Conservation (phyloP, 2,888 invertebrate genomes). For the Thereva unica region DNA sequence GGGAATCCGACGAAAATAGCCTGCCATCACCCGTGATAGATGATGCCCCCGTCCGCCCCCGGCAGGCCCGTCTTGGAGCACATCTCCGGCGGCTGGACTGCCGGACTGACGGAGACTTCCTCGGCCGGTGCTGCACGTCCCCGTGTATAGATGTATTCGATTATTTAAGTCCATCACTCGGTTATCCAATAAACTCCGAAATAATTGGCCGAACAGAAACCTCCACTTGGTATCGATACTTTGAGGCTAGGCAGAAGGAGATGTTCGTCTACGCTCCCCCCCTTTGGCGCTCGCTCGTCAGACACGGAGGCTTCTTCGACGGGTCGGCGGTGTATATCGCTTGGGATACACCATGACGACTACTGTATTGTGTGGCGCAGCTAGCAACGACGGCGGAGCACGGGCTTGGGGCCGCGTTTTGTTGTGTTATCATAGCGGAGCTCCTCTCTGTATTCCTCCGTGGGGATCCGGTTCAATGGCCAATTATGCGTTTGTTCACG, state of each 20-base stretch:
- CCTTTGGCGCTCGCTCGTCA: background rate
- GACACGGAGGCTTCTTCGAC: too few species aligned
- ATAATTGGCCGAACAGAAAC: slow-evolving; percentile 16
- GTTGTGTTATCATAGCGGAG: background rate
- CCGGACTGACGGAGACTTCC: too few species aligned
- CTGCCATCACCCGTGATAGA: too few species aligned
- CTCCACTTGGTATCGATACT: background rate
- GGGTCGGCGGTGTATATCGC: too few species aligned
- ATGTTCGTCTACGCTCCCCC: background rate
- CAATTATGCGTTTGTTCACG: slow-evolving; percentile 33
- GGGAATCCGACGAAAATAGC: too few species aligned
- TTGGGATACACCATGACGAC: too few species aligned
- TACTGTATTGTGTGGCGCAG: too few species aligned
- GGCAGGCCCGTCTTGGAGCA: too few species aligned
- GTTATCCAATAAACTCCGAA: slow-evolving; percentile 17
- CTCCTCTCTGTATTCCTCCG: background rate
- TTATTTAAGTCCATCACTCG: slow-evolving; percentile 14
- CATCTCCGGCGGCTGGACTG: too few species aligned
- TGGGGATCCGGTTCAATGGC: slow-evolving; percentile 21
- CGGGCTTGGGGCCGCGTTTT: background rate
- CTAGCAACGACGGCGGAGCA: slow-evolving; percentile 8
- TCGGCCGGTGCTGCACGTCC: too few species aligned
- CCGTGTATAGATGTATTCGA: background rate
- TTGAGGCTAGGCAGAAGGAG: background rate
- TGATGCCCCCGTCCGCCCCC: too few species aligned